A percentile compares a stretch with the other conserved stretches of the same genome.
These are phyloP conservation scores for Herpetotheres cachinnans DNA, from an alignment of 2,113 vertebrate species.

Conservation along the genomic window DNA sequence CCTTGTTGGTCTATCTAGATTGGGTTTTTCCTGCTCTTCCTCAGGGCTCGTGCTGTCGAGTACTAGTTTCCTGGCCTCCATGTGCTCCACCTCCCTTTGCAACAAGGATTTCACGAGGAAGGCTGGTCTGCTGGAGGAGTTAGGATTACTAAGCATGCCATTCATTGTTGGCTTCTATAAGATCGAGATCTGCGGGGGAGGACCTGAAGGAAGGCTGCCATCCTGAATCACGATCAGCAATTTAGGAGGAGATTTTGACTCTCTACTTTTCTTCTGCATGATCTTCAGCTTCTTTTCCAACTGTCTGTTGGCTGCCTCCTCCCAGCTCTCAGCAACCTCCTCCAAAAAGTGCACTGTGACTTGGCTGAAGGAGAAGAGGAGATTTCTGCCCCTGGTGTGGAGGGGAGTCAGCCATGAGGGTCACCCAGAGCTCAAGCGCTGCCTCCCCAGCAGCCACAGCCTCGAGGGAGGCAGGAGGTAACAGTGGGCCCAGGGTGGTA, in stretches of 20 bases:
- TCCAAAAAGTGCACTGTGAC: background rate
- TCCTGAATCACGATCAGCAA: conserved; percentile 86
- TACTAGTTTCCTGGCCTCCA: conserved; percentile 84
- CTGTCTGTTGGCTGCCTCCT: conserved; percentile 67
- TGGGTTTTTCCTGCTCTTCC: conserved; percentile 82
- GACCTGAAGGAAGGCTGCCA: conserved; percentile 80
- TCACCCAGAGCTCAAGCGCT: background rate
- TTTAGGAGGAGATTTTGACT: conserved; percentile 80
- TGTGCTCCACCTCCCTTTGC: conserved; percentile 87
- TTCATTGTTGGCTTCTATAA: conserved; percentile 85
- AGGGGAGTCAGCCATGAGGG: background rate
- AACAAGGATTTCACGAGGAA: conserved; percentile 85
- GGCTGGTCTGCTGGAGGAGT: conserved; percentile 74
- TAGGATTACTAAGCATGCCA: conserved; percentile 76
- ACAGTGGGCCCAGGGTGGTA: background rate
- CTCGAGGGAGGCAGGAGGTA: background rate
- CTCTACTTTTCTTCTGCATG: conserved; percentile 86
- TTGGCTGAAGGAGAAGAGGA: background rate
- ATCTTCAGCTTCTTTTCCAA: conserved; percentile 89
- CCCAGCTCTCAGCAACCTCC: background rate
- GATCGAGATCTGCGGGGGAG: conserved; percentile 86
- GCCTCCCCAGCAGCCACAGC: background rate
- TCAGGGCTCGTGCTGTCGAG: conserved; percentile 84
- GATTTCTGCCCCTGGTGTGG: background rate
- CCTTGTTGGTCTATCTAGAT: conserved; percentile 66